Percentiles rank a stretch among this genome's conserved stretches.
Conservation (phyloP, 2,113 vertebrate genomes). For the Tichodroma muraria region DNA sequence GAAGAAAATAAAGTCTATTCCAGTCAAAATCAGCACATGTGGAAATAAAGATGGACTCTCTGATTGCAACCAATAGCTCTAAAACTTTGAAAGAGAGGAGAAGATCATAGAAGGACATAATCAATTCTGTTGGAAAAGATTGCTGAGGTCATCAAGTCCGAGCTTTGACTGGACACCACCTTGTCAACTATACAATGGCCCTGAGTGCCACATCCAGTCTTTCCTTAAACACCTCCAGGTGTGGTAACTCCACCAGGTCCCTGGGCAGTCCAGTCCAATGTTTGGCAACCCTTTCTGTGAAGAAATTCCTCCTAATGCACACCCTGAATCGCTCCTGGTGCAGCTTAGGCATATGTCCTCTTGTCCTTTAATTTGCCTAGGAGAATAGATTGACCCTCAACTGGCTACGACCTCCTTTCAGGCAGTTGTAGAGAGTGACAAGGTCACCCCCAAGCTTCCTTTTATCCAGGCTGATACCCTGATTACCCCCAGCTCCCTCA, state of each 20-base stretch:
- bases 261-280: not conserved
- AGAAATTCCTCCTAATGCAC: not conserved
- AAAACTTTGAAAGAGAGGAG: not conserved
- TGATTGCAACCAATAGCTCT: not conserved
- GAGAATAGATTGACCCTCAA: not conserved
- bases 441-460: not conserved
- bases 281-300: not conserved
- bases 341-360: not conserved
- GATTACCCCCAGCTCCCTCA: not conserved
- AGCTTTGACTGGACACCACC: not conserved
- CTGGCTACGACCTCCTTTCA: not conserved
- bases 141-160: not conserved
- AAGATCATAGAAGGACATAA: not conserved
- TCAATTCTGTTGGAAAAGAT: not conserved
- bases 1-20: not conserved
- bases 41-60: not conserved
- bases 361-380: not conserved
- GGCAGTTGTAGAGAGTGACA: not conserved
- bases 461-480: not conserved
- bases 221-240: not conserved
- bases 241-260: rapidly evolving
- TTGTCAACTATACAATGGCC: not conserved
- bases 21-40: not conserved
- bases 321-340: no score
- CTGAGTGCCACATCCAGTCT: not conserved